A percentile compares a stretch with the other conserved stretches of the same genome.
Conservation (phyloP, 2,888 invertebrate species). For the Leucophora obtusa region DNA sequence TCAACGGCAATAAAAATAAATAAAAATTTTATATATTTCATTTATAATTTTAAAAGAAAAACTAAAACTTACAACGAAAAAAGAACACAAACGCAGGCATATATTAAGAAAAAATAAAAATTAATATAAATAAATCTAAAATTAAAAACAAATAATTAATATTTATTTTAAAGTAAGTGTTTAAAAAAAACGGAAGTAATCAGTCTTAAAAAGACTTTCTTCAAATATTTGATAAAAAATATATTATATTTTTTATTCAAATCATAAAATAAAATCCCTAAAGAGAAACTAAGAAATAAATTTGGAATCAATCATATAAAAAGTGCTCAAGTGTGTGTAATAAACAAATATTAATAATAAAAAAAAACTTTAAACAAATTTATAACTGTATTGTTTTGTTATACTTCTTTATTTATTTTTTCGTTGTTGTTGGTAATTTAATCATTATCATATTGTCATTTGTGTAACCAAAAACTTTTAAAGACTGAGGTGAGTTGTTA, state of each 20-base stretch:
- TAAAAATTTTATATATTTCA: conserved; percentile 57
- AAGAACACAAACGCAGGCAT: background rate
- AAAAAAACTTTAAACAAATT: conserved; percentile 32
- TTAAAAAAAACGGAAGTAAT: conserved; percentile 44
- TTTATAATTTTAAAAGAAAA: conserved; percentile 55
- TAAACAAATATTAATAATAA: conserved; percentile 29
- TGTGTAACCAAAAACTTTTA: conserved; percentile 64
- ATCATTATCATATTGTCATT: conserved; percentile 49
- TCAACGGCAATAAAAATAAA: conserved; percentile 43
- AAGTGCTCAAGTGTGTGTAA: background rate
- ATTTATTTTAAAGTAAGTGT: background rate
- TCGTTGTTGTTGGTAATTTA: conserved; percentile 50
- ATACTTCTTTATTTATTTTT: conserved; percentile 6
- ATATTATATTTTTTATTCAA: background rate
- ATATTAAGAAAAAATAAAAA: conserved; percentile 3
- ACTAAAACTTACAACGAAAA: background rate
- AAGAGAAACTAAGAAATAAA: background rate
- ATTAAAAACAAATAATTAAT: background rate
- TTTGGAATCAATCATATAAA: conserved; percentile 2
- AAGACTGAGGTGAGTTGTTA: conserved; percentile 61
- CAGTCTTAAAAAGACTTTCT: conserved; percentile 22
- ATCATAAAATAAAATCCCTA: background rate
- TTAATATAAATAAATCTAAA: background rate
- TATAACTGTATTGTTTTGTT: conserved; percentile 26
- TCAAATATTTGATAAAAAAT: conserved; percentile 19